Evolutionary conservation across 1,140 invertebrate species (phyloP), one percentile per base, ranked within the genome.

Genomic region (Drosophila orosa): DNA sequence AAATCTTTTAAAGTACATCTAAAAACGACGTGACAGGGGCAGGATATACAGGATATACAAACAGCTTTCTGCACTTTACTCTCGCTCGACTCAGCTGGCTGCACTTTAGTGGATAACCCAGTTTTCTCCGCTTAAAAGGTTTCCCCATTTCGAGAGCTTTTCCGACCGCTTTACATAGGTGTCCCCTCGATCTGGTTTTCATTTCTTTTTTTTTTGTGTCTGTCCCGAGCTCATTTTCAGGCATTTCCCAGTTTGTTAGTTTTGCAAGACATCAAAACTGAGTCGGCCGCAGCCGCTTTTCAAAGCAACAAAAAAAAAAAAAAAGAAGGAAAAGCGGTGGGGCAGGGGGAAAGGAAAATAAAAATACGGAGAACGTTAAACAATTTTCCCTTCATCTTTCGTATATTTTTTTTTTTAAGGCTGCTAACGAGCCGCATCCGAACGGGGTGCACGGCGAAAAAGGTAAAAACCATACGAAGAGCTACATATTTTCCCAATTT

Each of bases 1-100:
- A 87, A 86, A 82, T 86, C 83, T 87, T 86, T 86, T 78, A 86
- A 82, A 85, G 86, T 67, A 82, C 82, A 86, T 82, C 82, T 85
- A 86, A 82, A 85, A 85, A 78, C 78, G 75, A 65, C 17, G 52
- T 61, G 71, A 48, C 54, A 42, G 44, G 13, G 33, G 6, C 13
- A 19, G 24, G 48, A 55, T 24, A n/a, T 12, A 35, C 52, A 52
- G 45, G 25, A 37, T 56, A 61, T 33, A 75, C 68, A 86, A 80
- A 85, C 81, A 78, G 68, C 74, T 81, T 78, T 74, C 80, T 75
- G 82, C 83, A 86, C 68, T 85, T 77, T 77, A 63, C 72, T 62
- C 50, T 44, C 15, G 2, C 22, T 22, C 50, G 59, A 10, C 57
- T 47, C 66, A 72, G 68, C 66, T 71, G 68, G 54, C 68, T 72